Evolutionary conservation across 2,888 invertebrate species (phyloP), one percentile per base, ranked within the genome.

Genomic region (Tachina lurida): DNA sequence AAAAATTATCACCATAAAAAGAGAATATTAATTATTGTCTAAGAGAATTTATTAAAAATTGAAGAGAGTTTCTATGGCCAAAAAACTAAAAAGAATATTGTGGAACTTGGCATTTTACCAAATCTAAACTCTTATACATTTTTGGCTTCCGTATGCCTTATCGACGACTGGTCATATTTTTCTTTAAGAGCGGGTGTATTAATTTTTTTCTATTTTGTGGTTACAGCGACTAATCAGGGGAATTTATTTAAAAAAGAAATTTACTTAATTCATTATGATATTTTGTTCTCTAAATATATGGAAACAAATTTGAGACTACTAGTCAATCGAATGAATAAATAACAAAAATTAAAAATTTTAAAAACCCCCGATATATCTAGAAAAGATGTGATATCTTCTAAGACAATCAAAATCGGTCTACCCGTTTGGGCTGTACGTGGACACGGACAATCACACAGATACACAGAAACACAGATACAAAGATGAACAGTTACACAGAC

Each of bases 61-160:
- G 58, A 31, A 68, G n/a, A 71, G 76, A 68, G 60, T 62, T 71
- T 39, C 77, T 81, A 58, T 74, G 5, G 2, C 7, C 45, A 43
- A 67, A 73, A 39, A 52, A n/a, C n/a, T n/a, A n/a, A n/a, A 45
- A 73, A 22, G 47, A 8, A 22, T 62, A 12, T 62, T 73, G 10
- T 41, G 15, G 17, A 62, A 65, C 1, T 83, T 79, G 86, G 86
- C 79, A 19, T 10, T 52, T 67, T 3, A 83, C 83, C 83, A 86
- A 83, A 22, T 56, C 39, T 13, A 49, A 22, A 58, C 43, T 76
- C 56, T 49, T 76, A 65, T 19, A 73, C 52, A 67, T 65, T 78
- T 78, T 78, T 62, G 82, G 70, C 82, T 86, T 86, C 82, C 85
- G 82, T 79, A 82, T 68, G 62, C 4, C 68, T 52, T 54, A 58